These are phyloP conservation scores for Meganola albula DNA, from an alignment of 2,888 invertebrate species.

Conservation along the genomic window DNA sequence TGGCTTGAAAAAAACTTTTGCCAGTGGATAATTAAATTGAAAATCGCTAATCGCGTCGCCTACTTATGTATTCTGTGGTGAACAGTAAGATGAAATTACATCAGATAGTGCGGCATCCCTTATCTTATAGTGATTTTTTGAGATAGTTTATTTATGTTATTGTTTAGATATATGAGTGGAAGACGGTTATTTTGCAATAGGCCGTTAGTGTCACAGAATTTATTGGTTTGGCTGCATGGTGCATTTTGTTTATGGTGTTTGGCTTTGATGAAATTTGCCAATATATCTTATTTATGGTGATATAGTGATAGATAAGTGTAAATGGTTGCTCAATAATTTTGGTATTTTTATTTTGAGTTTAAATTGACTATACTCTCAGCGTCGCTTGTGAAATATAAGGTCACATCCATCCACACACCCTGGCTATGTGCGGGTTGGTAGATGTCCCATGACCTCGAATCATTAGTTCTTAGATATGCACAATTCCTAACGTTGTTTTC, in stretches of 20 bases:
- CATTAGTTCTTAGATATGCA: too few species aligned
- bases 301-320: background rate
- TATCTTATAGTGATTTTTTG: constrained; percentile 41
- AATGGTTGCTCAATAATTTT: background rate
- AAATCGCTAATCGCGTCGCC: too few species aligned
- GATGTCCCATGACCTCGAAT: too few species aligned
- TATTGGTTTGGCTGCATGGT: constrained; percentile 1
- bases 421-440: too few species aligned
- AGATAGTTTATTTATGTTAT: constrained; percentile 32
- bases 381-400: too few species aligned
- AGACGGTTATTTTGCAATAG: constrained; percentile 6
- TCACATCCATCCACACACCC: too few species aligned
- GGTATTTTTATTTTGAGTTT: background rate
- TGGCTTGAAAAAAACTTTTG: too few species aligned
- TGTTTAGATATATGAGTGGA: constrained; percentile 16
- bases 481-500: too few species aligned
- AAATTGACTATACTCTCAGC: too few species aligned
- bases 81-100: constrained; percentile 57
- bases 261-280: background rate
- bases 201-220: background rate
- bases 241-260: background rate
- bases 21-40: too few species aligned
- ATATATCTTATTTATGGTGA: background rate
- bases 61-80: too few species aligned
- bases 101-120: constrained; percentile 44